Evolutionary conservation across 2,113 vertebrate genomes (phyloP), one percentile per base, ranked within the genome.

Genomic region (Thymallus thymallus): DNA sequence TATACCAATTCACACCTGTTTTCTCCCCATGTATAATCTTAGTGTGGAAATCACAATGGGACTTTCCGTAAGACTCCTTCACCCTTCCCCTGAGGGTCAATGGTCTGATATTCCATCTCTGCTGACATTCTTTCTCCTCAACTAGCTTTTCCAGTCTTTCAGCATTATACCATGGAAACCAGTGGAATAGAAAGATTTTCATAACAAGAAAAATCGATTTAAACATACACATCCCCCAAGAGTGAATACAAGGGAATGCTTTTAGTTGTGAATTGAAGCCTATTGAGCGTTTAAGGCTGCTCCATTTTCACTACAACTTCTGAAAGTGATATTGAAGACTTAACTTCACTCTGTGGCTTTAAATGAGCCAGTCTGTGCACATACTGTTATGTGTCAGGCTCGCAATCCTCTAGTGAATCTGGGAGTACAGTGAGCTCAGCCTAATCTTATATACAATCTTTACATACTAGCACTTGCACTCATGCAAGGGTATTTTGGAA

Each of bases 71-170:
- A 66, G 63, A 41, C 35, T n/a, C 16, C 35, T 41, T 20, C 73
- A 55, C 66, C 69, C 29, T 71, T 63, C 75, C 80, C 69, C 35
- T 26, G n/a, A 63, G 60, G 90, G 94, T 93, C 84, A 87, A 1
- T 71, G 89, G 91, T 76, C 88, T 90, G 82, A 89, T 86, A 85
- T 87, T 88, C 83, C 75, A 82, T 81, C 84, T 84, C 80, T 84
- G 85, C 89, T 90, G 86, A 86, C 64, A 87, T 88, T 87, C 85
- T 84, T 83, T 88, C 80, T 91, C 90, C 90, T 85, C 87, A 92
- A 93, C 90, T 92, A 89, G 89, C 92, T 91, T 95, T 95, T 94
- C 93, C 93, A 95, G 95, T 94, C 87, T 93, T 93, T 94, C 95
- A 83, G 74, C 2, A 75, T 60, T 91, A 88, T 92, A 88, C 92